Percentiles rank a stretch among this genome's conserved stretches.
Conservation (phyloP, 1,140 invertebrate species). For the Holotrichia oblita region DNA sequence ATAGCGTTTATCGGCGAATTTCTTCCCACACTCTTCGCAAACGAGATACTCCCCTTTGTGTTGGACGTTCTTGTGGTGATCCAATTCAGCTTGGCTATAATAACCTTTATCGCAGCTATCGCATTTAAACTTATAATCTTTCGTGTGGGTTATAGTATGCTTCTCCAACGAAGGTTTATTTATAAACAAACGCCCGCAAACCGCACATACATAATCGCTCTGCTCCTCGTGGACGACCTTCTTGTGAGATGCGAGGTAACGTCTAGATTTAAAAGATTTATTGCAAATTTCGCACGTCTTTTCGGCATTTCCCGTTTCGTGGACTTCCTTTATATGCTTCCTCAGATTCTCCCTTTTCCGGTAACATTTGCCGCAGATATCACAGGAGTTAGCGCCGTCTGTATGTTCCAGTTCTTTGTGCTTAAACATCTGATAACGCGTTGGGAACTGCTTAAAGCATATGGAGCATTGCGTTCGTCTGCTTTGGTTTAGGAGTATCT, state of each 20-base stretch:
- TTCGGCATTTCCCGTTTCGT: background rate
- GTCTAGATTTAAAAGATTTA: background rate
- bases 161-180: background rate
- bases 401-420: background rate
- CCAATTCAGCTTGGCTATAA: no score
- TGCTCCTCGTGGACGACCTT: background rate
- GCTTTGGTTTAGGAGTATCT: background rate
- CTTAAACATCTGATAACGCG: background rate
- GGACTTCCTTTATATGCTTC: background rate
- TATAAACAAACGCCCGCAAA: constrained; percentile 27
- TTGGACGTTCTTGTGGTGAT: background rate
- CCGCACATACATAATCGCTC: constrained; percentile 11
- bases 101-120: constrained; percentile 37
- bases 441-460: background rate
- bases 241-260: background rate
- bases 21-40: constrained; percentile 22
- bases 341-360: background rate
- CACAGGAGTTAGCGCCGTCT: background rate
- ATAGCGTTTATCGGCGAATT: constrained; percentile 2
- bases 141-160: background rate
- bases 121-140: constrained; percentile 29
- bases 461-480: background rate
- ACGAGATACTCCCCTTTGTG: background rate
- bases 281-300: background rate
- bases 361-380: background rate